Percentiles rank a stretch among this genome's conserved stretches.
phyloP scores from a whole-genome alignment of 2,113 vertebrate genomes.

The Brachyistius frenatus region DNA sequence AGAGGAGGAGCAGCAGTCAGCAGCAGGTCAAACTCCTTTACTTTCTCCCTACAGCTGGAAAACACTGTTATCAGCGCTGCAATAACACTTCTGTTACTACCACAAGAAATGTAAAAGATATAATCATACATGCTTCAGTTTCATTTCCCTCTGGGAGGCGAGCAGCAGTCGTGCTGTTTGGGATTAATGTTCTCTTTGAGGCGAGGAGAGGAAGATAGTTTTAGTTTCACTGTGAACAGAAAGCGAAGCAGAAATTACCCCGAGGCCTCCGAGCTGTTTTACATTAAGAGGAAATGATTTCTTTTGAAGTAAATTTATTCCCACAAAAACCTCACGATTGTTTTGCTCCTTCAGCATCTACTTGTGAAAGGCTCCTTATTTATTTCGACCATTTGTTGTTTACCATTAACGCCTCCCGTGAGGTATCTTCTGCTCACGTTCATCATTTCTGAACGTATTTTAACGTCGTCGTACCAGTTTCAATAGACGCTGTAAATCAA shows the following conservation, averaged over 20 bases:
- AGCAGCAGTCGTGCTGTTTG: neutral
- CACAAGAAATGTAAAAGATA: neutral
- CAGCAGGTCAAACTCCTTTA: slow-evolving; percentile 50
- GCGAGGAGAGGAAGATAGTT: neutral
- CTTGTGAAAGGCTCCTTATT: neutral
- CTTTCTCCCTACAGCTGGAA: neutral
- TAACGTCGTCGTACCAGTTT: neutral
- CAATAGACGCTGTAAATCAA: neutral
- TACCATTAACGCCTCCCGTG: neutral
- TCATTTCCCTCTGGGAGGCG: neutral
- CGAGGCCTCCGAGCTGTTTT: neutral
- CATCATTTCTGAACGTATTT: neutral
- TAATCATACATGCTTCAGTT: neutral
- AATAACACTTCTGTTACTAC: too few species aligned
- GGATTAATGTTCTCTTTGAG: slow-evolving; percentile 11
- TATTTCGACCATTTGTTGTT: neutral
- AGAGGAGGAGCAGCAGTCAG: slow-evolving; percentile 87
- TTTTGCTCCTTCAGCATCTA: neutral
- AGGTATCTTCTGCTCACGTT: neutral
- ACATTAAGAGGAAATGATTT: neutral
- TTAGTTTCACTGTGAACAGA: slow-evolving; percentile 1
- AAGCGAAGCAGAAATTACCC: neutral
- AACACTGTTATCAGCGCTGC: too few species aligned
- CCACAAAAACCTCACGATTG: neutral
- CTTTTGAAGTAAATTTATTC: slow-evolving; percentile 24